Base-by-base conservation (phyloP, 2,888 invertebrate genomes). In the Synergus itoensis region DNA sequence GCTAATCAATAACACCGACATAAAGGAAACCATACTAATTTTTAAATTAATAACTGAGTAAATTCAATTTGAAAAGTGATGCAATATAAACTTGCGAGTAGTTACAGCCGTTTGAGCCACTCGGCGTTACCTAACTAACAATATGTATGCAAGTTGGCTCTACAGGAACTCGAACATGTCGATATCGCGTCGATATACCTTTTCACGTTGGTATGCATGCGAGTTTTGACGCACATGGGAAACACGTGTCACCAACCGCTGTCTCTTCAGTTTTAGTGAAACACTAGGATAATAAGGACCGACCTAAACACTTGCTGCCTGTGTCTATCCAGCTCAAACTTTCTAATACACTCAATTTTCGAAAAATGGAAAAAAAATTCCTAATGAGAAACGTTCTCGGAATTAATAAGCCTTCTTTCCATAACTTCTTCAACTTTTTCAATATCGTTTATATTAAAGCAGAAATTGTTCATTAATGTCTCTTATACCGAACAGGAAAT, bases 131-230 rank as follows among this genome's bases (percentile, higher is more conserved):
- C 85, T 88, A 91, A 88, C 82, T 85, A 80, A 84, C 89, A 87
- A 91, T 90, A 90, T 89, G 89, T 90, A 91, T 90, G 90, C 91
- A 88, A 82, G 82, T 85, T 86, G 84, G 82, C 85, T 86, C 85
- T 84, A 86, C 82, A 86, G 83, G 86, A 88, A 88, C 86, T 88
- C 86, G 82, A 88, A 88, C 86, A 88, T 86, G 85, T 86, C 86
- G 87, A 91, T 86, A 87, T 87, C 85, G 77, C 80, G 79, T 82
- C 86, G 86, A 88, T 87, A 84, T 84, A 85, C 82, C 82, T 83
- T 81, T 85, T 84, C 83, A 81, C 79, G 84, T 81, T 85, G 62
- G 62, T 62, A 77, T 77, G 78, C 80, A 40, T 64, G 76, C 80
- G 80, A 80, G 85, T 84, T 81, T 86, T 84, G 88, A 88, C 87